Base-by-base conservation (phyloP, 1,140 invertebrate genomes). In the Heliconius himera region DNA sequence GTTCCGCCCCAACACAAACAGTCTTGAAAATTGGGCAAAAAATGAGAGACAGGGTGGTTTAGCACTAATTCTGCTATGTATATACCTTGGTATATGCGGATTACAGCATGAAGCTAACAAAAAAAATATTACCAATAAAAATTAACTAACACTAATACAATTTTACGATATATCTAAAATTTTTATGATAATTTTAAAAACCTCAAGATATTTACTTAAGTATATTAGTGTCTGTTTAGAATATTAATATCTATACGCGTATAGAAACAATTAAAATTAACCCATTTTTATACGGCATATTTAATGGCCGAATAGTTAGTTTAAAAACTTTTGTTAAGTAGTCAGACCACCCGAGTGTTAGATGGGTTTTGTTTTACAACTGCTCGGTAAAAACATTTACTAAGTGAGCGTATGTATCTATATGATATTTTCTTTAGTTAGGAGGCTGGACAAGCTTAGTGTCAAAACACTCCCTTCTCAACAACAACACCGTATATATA, bases 191-290 rank as follows among this genome's bases (percentile, higher is more conserved):
- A 26, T 29, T 29, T 8, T 16, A 26, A 66, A 66, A 26, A 9
- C 60, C 26, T 26, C 60, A 66, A 26, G 22, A 29, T 66, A 66
- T 29, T 46, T 16, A 11, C 60, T 26, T 5, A n/a, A 66, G 26
- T 66, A n/a, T 29, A 3, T 13, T 13, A 56, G 54, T 18, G 29
- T 46, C 60, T 76, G 74, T 76, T 76, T 26, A 26, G 20, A 76
- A 41, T 36, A 26, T 76, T 66, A 16, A 26, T 26, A 29, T 2
- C 0, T 51, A 51, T 3, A 13, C 74, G 70, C 60, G 66, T 49
- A 41, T 22, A 60, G 54, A 49, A 70, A 76, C 74, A 76, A 70
- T 76, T 70, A 76, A 76, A 41, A n/a, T 76, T 22, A 13, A 66
- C 26, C 60, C 26, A 66, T 66, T 66, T 29, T 60, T n/a, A n/a